Evolutionary conservation across 2,797 vertebrate genomes (phyloP), one percentile per base, ranked within the genome.

Genomic region (Numenius phaeopus): DNA sequence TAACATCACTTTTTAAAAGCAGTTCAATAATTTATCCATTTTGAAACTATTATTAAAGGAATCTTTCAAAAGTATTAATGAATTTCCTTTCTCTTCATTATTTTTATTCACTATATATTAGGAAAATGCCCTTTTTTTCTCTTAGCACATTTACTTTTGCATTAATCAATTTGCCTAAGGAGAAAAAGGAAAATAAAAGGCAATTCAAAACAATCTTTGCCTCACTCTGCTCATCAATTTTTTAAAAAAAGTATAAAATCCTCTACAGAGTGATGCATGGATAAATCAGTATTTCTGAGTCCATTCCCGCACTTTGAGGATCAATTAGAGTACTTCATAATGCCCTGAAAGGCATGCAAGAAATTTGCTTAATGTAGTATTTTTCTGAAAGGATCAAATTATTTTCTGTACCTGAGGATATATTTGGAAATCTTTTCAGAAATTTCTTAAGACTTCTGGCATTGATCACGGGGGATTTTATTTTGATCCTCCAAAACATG

Each of bases 211-310:
- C 27, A 67, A 54, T 23, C 57, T 94, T 57, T 89, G 75, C 42
- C 32, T 89, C 4, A 5, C 50, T 78, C 52, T 46, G 40, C 76
- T 94, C 73, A 78, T 67, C 78, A 91, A 22, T 72, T 30, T 55
- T 57, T 42, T 7, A 13, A 19, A 90, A 82, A 86, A 61, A 46
- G 19, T 37, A 94, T 14, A 57, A 89, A 83, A 87, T 54, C 7
- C 42, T 58, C 42, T 21, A 52, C 7, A 81, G 61, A 89, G 19
- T 29, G 75, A 88, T 86, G 46, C 20, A 37, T 14, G 26, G 79
- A 94, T 88, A 95, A 90, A 94, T 82, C 69, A 75, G 66, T 62
- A 83, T 79, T 87, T 91, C 62, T 86, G 59, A 92, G 75, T 39
- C 42, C 64, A 30, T 73, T 91, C 46, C 23, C 50, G 76, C 39